A percentile compares a stretch with the other conserved stretches of the same genome.
These are phyloP conservation scores for Minunthozetes semirufus DNA, from an alignment of 2,888 invertebrate genomes.

Conservation along the genomic window DNA sequence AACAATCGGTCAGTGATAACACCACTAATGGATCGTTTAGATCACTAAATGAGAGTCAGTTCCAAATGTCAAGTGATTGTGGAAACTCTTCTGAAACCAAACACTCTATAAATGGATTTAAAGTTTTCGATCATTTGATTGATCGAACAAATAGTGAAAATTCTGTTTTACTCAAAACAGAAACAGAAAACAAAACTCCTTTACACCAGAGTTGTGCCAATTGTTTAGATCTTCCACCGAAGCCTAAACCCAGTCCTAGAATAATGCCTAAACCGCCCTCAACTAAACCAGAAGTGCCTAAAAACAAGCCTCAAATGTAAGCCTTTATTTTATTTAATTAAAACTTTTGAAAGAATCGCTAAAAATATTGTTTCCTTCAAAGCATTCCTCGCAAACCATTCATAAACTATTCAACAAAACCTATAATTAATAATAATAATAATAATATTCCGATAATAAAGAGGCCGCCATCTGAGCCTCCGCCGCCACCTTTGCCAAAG, in stretches of 20 bases:
- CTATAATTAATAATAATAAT: not conserved
- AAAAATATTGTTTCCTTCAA: not conserved
- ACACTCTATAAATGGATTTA: not conserved
- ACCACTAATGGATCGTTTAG: not conserved
- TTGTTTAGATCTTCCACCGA: not conserved
- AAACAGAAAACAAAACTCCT: not conserved
- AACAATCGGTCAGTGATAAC: slow-evolving; percentile 15
- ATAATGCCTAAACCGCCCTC: slow-evolving; percentile 1
- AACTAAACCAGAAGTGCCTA: slow-evolving; percentile 23
- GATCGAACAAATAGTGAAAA: not conserved
- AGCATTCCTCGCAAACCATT: slow-evolving; percentile 25
- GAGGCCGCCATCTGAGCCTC: slow-evolving; percentile 42
- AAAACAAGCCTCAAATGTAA: slow-evolving; percentile 28
- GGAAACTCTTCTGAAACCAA: not conserved
- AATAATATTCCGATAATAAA: slow-evolving; percentile 36
- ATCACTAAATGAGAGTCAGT: not conserved
- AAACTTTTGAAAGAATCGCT: not conserved
- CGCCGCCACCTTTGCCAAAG: slow-evolving; percentile 41
- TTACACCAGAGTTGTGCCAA: not conserved
- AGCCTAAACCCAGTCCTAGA: slow-evolving; percentile 16
- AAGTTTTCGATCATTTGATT: not conserved
- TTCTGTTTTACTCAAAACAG: not conserved
- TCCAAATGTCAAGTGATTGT: not conserved
- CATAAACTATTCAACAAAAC: not conserved
- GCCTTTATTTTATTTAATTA: not conserved